Conservation (phyloP, 2,113 vertebrate genomes). For the Alexandromys fortis region DNA sequence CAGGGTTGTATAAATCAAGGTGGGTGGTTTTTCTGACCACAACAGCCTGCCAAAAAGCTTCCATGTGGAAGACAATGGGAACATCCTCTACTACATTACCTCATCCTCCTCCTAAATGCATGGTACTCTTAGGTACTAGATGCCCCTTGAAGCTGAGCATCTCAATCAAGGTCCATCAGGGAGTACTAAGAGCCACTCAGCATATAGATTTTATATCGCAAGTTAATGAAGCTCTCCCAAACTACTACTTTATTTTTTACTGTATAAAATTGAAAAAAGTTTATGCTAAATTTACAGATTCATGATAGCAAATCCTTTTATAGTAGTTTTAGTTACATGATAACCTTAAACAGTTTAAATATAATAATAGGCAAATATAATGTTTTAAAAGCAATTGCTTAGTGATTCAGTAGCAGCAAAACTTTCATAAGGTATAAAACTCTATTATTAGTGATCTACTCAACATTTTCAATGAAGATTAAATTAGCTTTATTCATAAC, state of each 20-base stretch:
- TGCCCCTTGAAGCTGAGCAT: neutral
- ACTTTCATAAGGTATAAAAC: conserved; percentile 44
- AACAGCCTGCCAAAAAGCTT: neutral
- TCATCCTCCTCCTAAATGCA: neutral
- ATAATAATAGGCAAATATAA: conserved; percentile 76
- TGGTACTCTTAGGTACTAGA: neutral
- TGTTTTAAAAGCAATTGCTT: neutral
- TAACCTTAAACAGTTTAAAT: conserved; percentile 65
- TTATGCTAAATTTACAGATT: conserved; percentile 83
- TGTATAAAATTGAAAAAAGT: neutral
- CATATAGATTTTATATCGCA: neutral
- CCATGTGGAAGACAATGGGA: neutral
- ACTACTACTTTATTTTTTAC: conserved; percentile 39
- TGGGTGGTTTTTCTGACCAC: neutral
- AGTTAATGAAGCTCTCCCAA: conserved; percentile 63
- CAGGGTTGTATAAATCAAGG: neutral
- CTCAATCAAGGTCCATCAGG: neutral
- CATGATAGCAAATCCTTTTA: conserved; percentile 82
- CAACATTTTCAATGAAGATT: conserved; percentile 12
- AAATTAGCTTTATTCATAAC: conserved; percentile 18
- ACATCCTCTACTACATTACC: neutral
- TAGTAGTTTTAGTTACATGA: conserved; percentile 73
- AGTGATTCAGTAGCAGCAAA: conserved; percentile 17
- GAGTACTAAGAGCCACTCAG: neutral
- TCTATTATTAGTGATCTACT: neutral